Conservation (phyloP, 2,797 vertebrate genomes). For the Champsocephalus gunnari region DNA sequence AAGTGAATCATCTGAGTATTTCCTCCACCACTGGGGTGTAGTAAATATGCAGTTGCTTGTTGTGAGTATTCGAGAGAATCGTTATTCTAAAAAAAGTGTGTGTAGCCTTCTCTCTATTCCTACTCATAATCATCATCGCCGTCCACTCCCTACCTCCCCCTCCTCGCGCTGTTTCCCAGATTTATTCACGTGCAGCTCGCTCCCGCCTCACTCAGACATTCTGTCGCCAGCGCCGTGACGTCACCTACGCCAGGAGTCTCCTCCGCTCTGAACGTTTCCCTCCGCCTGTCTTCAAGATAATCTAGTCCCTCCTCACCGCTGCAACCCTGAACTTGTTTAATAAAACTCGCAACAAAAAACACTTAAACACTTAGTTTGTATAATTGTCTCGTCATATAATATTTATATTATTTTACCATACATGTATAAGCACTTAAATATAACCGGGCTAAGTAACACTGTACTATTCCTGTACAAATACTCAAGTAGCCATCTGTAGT, state of each 20-base stretch:
- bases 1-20: too few relatives aligned
- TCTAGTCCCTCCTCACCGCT: conserved; percentile 77
- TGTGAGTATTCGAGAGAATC: conserved; percentile 16
- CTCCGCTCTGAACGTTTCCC: conserved; percentile 74
- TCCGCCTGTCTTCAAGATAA: conserved; percentile 79
- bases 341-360: neutral
- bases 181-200: conserved; percentile 87
- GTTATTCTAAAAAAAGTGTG: conserved; percentile 37
- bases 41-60: neutral
- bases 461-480: neutral
- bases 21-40: too few relatives aligned
- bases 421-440: neutral
- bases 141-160: conserved; percentile 3
- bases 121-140: conserved; percentile 40
- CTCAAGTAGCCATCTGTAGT: neutral
- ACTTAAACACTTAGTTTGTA: neutral
- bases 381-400: neutral
- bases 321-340: conserved; percentile 52
- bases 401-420: neutral
- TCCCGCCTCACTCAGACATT: conserved; percentile 89
- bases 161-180: conserved; percentile 83
- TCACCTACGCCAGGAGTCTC: conserved; percentile 78
- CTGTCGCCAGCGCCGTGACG: conserved; percentile 89
- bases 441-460: neutral
- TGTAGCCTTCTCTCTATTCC: conserved; percentile 37